Percentiles rank a stretch among this genome's conserved stretches.
Conservation (phyloP, 2,797 vertebrate species). For the Arctocebus calabarensis region DNA sequence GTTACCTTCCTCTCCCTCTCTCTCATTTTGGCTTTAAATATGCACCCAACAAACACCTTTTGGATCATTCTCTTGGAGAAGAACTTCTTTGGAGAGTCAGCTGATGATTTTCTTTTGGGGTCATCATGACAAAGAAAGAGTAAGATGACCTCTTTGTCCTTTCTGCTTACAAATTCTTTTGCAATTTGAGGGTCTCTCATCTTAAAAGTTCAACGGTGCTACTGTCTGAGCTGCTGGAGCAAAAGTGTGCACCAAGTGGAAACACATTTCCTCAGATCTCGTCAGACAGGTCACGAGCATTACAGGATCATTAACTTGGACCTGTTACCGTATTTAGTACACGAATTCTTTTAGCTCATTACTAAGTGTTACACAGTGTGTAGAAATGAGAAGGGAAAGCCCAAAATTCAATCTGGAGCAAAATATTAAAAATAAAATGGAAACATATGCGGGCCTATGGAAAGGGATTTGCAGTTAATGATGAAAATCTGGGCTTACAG, state of each 20-base stretch:
- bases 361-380: background rate
- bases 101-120: background rate
- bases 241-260: background rate
- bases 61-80: background rate
- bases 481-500: slow-evolving; percentile 48
- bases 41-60: background rate
- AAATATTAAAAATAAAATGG: slow-evolving; percentile 71
- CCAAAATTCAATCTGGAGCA: slow-evolving; percentile 44
- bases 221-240: background rate
- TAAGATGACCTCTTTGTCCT: background rate
- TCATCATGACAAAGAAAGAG: background rate
- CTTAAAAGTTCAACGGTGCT: background rate
- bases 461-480: slow-evolving; percentile 31
- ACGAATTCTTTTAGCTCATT: slow-evolving; percentile 28
- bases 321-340: background rate
- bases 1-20: background rate
- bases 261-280: background rate
- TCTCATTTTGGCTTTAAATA: background rate
- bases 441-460: slow-evolving; percentile 56
- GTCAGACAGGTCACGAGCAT: background rate
- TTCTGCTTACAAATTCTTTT: background rate
- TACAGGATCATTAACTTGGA: background rate
- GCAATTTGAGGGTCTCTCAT: background rate
- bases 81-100: background rate
- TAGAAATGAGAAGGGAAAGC: background rate